Evolutionary conservation across 2,797 vertebrate genomes (phyloP).

Genomic region (Okamejei kenojei): DNA sequence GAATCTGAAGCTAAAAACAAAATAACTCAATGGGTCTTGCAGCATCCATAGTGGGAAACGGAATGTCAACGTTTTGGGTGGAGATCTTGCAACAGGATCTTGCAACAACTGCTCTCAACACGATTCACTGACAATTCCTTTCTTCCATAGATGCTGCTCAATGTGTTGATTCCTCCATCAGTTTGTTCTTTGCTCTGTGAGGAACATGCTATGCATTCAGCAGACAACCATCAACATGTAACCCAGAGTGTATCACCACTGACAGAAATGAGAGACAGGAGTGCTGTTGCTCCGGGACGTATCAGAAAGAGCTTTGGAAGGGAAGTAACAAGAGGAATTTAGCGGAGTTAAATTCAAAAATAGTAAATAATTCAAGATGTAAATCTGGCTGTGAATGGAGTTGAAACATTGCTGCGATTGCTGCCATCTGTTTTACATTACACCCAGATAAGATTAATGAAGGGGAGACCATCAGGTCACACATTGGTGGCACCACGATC

Average conservation of each 20-base stretch:
- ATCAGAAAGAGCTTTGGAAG: neutral
- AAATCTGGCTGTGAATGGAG: neutral
- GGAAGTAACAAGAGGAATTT: neutral
- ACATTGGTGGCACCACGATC: constrained; percentile 10
- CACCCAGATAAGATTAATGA: constrained; percentile 30
- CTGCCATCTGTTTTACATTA: constrained; percentile 26
- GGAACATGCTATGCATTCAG: neutral
- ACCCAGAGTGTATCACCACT: neutral
- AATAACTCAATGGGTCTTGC: no score
- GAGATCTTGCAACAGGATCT: no score
- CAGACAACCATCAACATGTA: no score
- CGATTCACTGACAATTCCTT: no score
- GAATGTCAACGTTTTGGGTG: no score
- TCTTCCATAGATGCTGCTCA: no score
- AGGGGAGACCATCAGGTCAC: constrained; percentile 28
- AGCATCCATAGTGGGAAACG: no score
- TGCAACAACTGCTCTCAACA: no score
- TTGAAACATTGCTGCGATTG: neutral
- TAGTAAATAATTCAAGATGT: neutral
- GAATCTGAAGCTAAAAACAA: no score
- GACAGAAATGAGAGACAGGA: neutral
- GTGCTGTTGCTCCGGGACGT: neutral
- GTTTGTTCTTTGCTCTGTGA: neutral
- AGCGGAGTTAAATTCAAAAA: neutral
- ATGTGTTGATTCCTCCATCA: no score